phyloP scores from a whole-genome alignment of 2,888 invertebrate species.

The Drosophila kokeensis region DNA sequence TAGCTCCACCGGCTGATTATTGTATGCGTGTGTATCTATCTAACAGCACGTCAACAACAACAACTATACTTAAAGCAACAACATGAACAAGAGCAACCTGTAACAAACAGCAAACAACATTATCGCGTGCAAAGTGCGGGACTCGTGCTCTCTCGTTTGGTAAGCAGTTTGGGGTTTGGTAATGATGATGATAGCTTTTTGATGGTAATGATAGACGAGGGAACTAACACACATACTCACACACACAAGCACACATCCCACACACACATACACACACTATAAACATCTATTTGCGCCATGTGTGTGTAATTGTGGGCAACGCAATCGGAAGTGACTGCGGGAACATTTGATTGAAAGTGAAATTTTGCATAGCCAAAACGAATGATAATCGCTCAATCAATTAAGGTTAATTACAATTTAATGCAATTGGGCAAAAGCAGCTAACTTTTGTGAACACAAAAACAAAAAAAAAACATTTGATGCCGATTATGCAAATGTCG shows the following conservation, averaged over 20 bases:
- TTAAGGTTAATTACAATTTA: constrained; percentile 77
- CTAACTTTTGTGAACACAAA: constrained; percentile 33
- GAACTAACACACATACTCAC: constrained; percentile 26
- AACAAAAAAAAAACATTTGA: constrained; percentile 26
- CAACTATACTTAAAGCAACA: constrained; percentile 1
- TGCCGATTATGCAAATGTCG: constrained; percentile 64
- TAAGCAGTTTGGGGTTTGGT: constrained; percentile 48
- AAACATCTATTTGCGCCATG: constrained; percentile 24
- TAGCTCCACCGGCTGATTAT: constrained; percentile 48
- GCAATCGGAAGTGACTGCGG: constrained; percentile 67
- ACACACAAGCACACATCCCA: constrained; percentile 15
- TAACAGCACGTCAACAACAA: constrained; percentile 33
- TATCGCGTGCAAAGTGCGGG: constrained; percentile 72
- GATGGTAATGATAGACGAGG: constrained; percentile 73
- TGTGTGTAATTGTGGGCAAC: constrained; percentile 54
- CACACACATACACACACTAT: constrained; percentile 12
- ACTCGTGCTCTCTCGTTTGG: constrained; percentile 68
- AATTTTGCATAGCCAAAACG: constrained; percentile 54
- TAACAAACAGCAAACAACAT: constrained; percentile 47
- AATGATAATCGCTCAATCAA: constrained; percentile 77
- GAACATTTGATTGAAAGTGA: constrained; percentile 71
- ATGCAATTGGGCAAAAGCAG: constrained; percentile 56
- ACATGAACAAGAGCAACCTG: constrained; percentile 18
- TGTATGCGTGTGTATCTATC: constrained; percentile 47
- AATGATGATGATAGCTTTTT: constrained; percentile 81